A percentile compares a stretch with the other conserved stretches of the same genome.
phyloP scores from a whole-genome alignment of 2,888 invertebrate genomes.

The Phlogophora meticulosa region DNA sequence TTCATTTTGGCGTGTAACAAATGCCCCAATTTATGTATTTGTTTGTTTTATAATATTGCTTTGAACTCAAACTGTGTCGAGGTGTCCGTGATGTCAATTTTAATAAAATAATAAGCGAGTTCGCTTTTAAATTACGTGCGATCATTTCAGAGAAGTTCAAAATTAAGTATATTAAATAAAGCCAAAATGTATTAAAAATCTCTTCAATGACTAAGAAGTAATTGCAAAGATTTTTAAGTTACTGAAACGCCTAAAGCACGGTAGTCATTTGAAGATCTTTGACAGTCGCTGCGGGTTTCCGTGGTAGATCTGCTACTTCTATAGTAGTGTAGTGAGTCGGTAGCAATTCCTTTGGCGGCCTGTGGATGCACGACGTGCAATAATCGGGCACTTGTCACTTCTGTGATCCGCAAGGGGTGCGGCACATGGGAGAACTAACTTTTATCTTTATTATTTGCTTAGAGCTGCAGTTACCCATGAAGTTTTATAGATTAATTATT shows the following conservation, averaged over 20 bases:
- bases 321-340: too few species aligned
- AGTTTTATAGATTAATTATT: not conserved
- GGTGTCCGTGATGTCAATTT: conserved; percentile 12
- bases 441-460: conserved; percentile 12
- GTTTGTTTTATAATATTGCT: not conserved
- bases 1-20: too few species aligned
- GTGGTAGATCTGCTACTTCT: too few species aligned
- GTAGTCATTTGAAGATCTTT: too few species aligned
- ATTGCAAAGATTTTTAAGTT: too few species aligned
- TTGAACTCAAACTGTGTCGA: conserved; percentile 17
- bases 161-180: too few species aligned
- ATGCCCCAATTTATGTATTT: conserved; percentile 2
- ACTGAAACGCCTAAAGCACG: too few species aligned
- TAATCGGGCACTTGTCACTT: conserved; percentile 30
- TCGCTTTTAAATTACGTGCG: not conserved
- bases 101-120: conserved; percentile 13
- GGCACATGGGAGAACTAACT: conserved; percentile 34
- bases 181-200: too few species aligned
- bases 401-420: conserved; percentile 25
- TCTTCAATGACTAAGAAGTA: too few species aligned
- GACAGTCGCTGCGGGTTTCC: too few species aligned
- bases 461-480: conserved; percentile 30
- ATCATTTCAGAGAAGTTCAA: too few species aligned
- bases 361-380: conserved; percentile 2
- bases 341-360: conserved; percentile 32